Percentiles rank a stretch among this genome's conserved stretches.
These are phyloP conservation scores for Bathynomus jamesi DNA, from an alignment of 1,140 invertebrate species.

Conservation along the genomic window DNA sequence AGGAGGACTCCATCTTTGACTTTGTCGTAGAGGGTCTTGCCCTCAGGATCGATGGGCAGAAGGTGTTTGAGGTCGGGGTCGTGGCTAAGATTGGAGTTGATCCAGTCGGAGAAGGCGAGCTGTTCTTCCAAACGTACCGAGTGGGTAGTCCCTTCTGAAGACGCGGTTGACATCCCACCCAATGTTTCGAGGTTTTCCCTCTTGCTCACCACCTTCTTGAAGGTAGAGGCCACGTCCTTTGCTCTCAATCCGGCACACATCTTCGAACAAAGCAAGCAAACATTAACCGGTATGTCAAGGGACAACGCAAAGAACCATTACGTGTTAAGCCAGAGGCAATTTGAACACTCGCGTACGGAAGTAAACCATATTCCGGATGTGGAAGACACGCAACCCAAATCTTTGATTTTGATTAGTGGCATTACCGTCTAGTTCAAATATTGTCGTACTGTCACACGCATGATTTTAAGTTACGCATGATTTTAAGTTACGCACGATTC, in stretches of 20 bases:
- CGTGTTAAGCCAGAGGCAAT: no score
- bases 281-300: no score
- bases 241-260: slow-evolving; percentile 80
- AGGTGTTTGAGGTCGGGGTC: slow-evolving; percentile 84
- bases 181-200: slow-evolving; percentile 86
- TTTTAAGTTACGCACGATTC: no score
- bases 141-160: slow-evolving; percentile 64
- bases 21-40: slow-evolving; percentile 82
- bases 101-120: slow-evolving; percentile 97
- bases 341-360: no score
- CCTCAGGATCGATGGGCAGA: slow-evolving; percentile 82
- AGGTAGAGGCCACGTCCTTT: slow-evolving; percentile 79
- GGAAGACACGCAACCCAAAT: no score
- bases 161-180: slow-evolving; percentile 89
- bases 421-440: no score
- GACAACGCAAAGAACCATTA: no score
- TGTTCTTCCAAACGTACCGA: slow-evolving; percentile 92
- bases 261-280: slow-evolving; percentile 47
- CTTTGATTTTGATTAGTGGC: no score
- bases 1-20: slow-evolving; percentile 93
- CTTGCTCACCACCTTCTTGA: slow-evolving; percentile 86
- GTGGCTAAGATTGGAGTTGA: slow-evolving; percentile 82
- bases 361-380: no score
- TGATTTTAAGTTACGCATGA: no score
- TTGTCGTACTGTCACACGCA: no score